Conservation (phyloP, 64 coral and sea anemone genomes). For the Actinia equina region DNA sequence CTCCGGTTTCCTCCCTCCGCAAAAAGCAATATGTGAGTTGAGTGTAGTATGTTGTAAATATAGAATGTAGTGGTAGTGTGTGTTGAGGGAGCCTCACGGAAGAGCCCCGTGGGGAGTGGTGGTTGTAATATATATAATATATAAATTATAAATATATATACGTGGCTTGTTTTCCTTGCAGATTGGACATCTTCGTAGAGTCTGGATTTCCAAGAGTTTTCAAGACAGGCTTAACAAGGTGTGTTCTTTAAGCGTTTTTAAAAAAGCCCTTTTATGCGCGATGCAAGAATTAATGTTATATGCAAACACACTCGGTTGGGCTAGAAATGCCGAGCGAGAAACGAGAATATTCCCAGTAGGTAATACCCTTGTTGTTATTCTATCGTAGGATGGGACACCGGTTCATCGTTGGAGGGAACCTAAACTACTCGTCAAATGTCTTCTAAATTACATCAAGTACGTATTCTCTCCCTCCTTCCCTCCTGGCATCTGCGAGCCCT, state of each 20-base stretch:
- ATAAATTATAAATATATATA: background rate
- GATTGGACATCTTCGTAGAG: conserved; percentile 86
- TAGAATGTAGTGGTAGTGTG: too few relatives aligned
- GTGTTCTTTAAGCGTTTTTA: background rate
- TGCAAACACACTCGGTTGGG: background rate
- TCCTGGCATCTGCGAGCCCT: too few relatives aligned
- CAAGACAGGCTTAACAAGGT: conserved; percentile 99
- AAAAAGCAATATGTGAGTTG: too few relatives aligned
- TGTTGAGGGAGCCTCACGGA: too few relatives aligned
- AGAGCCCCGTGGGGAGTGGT: background rate
- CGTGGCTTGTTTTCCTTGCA: conserved; percentile 4
- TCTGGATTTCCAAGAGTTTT: conserved; percentile 84
- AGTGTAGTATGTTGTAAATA: too few relatives aligned
- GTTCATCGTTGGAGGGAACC: conserved; percentile 99
- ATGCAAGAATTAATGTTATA: background rate
- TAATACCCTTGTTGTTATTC: background rate
- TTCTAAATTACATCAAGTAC: conserved; percentile 95
- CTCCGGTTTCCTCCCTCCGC: too few relatives aligned
- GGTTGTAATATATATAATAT: too few relatives aligned
- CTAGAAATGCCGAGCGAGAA: background rate
- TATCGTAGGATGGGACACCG: conserved; percentile 81
- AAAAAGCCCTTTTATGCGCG: background rate
- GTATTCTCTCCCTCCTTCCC: background rate
- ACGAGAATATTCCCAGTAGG: too few relatives aligned
- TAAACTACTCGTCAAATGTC: conserved; percentile 96